phyloP scores from a whole-genome alignment of 2,888 invertebrate species.

The Caenorhabditis sulstoni region DNA sequence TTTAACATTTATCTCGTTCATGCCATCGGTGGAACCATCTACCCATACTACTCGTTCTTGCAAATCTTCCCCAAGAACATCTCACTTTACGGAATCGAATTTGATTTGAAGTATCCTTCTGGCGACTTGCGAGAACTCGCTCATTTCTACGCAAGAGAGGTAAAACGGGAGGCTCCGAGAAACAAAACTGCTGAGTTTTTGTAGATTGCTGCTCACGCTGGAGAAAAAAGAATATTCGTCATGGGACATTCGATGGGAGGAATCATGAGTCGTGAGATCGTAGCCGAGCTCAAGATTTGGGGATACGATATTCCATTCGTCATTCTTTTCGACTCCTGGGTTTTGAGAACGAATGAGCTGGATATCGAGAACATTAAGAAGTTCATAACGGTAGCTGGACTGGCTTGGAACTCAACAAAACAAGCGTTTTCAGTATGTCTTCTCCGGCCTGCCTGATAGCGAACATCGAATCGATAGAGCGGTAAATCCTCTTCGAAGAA shows the following conservation, averaged over 20 bases:
- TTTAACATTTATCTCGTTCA: slow-evolving; percentile 74
- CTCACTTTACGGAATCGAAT: slow-evolving; percentile 75
- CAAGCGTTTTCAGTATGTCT: slow-evolving; percentile 61
- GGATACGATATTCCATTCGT: slow-evolving; percentile 68
- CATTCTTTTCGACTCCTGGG: slow-evolving; percentile 75
- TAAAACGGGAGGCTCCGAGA: too few relatives aligned
- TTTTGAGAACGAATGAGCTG: slow-evolving; percentile 64
- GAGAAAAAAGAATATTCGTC: slow-evolving; percentile 63
- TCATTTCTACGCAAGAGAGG: slow-evolving; percentile 71
- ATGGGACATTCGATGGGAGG: slow-evolving; percentile 79
- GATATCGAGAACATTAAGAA: slow-evolving; percentile 62
- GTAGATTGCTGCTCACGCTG: slow-evolving; percentile 67
- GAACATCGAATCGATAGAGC: slow-evolving; percentile 62
- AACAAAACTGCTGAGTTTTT: too few relatives aligned
- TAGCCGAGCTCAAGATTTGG: slow-evolving; percentile 62
- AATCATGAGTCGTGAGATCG: slow-evolving; percentile 73
- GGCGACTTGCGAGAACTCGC: slow-evolving; percentile 70
- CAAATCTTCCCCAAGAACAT: slow-evolving; percentile 71
- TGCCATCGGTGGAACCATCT: slow-evolving; percentile 79
- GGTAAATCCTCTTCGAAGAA: slow-evolving; percentile 8
- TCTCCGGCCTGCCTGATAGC: slow-evolving; percentile 64
- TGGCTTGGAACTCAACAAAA: neutral
- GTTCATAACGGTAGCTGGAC: slow-evolving; percentile 58
- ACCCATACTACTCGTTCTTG: slow-evolving; percentile 75
- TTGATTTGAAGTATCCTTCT: slow-evolving; percentile 66